A percentile compares a stretch with the other conserved stretches of the same genome.
These are phyloP conservation scores for Diuraphis noxia DNA, from an alignment of 1,140 invertebrate genomes.

Conservation along the genomic window DNA sequence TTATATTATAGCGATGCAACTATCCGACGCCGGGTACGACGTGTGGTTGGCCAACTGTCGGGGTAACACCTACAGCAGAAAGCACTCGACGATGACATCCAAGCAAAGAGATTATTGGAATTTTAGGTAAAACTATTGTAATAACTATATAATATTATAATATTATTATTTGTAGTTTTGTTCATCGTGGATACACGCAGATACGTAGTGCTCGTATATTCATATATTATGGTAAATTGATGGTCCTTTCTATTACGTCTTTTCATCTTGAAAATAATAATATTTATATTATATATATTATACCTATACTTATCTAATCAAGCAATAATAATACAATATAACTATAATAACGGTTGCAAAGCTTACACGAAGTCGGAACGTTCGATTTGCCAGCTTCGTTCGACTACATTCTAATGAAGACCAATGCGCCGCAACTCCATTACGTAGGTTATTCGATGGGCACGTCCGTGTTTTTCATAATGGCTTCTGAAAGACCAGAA, in stretches of 20 bases:
- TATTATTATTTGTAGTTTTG: neutral
- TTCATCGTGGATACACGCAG: neutral
- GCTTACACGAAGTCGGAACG: slow-evolving; percentile 69
- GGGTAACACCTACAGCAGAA: slow-evolving; percentile 70
- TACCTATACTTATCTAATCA: neutral
- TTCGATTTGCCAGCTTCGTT: slow-evolving; percentile 69
- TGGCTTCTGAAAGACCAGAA: slow-evolving; percentile 63
- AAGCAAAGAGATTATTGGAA: slow-evolving; percentile 67
- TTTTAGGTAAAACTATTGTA: slow-evolving; percentile 62
- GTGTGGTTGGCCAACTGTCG: slow-evolving; percentile 72
- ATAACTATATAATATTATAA: neutral
- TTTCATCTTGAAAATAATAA: neutral
- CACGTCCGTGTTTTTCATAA: slow-evolving; percentile 62
- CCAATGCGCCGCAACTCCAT: slow-evolving; percentile 62
- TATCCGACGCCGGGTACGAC: slow-evolving; percentile 69
- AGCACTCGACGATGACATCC: slow-evolving; percentile 61
- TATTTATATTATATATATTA: neutral
- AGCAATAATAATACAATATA: neutral
- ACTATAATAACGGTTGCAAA: slow-evolving; percentile 17
- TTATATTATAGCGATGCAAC: slow-evolving; percentile 62
- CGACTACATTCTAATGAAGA: slow-evolving; percentile 64
- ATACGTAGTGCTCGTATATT: too few species aligned
- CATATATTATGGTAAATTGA: neutral
- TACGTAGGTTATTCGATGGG: slow-evolving; percentile 70
- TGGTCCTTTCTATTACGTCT: neutral